These are phyloP conservation scores for Sinelater perroti DNA, from an alignment of 2,888 invertebrate genomes.

Conservation along the genomic window DNA sequence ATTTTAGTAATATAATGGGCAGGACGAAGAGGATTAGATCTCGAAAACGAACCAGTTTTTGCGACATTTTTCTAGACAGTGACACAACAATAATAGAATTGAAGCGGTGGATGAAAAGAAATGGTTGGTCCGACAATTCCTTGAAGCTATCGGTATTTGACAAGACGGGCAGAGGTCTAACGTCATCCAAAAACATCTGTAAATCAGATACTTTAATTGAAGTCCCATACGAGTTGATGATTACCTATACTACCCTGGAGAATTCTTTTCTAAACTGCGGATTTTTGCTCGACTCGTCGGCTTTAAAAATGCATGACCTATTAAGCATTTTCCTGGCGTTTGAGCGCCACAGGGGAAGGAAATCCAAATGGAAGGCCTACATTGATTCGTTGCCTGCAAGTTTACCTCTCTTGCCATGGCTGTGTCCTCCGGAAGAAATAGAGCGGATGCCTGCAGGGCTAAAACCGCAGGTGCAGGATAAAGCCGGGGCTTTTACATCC, in stretches of 20 bases:
- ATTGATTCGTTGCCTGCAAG: conserved; percentile 72
- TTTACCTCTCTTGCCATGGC: conserved; percentile 73
- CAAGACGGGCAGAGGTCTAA: conserved; percentile 78
- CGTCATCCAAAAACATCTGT: conserved; percentile 66
- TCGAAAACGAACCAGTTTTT: conserved; percentile 40
- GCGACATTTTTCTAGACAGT: conserved; percentile 54
- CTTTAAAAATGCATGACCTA: conserved; percentile 73
- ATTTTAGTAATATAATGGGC: conserved; percentile 61
- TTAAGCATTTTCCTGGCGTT: conserved; percentile 77
- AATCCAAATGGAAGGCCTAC: conserved; percentile 71
- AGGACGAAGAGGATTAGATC: conserved; percentile 62
- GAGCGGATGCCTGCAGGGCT: conserved; percentile 68
- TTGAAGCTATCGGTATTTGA: conserved; percentile 69
- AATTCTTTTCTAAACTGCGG: conserved; percentile 45
- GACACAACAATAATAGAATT: conserved; percentile 61
- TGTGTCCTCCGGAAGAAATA: conserved; percentile 68
- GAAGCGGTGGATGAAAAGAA: conserved; percentile 64
- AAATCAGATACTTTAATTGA: conserved; percentile 69
- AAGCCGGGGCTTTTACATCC: conserved; percentile 62
- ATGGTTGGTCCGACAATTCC: conserved; percentile 67
- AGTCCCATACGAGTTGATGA: conserved; percentile 68
- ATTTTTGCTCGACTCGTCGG: conserved; percentile 40
- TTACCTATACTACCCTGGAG: conserved; percentile 65
- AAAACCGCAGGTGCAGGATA: conserved; percentile 62
- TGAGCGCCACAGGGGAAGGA: conserved; percentile 67